Evolutionary conservation across 2,888 invertebrate species (phyloP).

Genomic region (Lobophora halterata): DNA sequence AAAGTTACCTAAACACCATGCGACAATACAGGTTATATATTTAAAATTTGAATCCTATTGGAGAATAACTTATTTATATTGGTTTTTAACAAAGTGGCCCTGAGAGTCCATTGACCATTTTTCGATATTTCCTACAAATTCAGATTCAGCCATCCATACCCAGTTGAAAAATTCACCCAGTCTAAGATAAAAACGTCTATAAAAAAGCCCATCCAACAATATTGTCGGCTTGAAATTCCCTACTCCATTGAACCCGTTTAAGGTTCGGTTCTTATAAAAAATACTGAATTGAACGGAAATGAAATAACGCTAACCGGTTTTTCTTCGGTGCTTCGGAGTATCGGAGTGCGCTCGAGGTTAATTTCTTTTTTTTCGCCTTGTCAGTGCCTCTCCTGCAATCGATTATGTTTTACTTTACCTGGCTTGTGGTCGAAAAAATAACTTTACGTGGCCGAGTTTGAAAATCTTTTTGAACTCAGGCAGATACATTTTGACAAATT

Average conservation of each 20-base stretch:
- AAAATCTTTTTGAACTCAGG: too few species aligned
- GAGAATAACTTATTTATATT: too few species aligned
- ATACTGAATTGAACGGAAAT: conserved; percentile 76
- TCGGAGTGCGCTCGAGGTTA: conserved; percentile 49
- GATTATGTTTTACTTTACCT: conserved; percentile 26
- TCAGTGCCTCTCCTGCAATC: conserved; percentile 35
- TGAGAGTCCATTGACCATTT: too few species aligned
- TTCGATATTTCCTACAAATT: too few species aligned
- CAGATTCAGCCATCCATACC: too few species aligned
- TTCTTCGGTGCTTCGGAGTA: conserved; percentile 55
- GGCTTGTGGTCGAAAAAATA: too few species aligned
- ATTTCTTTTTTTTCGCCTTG: conserved; percentile 54
- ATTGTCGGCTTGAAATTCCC: conserved; percentile 32
- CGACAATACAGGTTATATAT: background rate
- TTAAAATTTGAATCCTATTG: too few species aligned
- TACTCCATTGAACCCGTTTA: conserved; percentile 66
- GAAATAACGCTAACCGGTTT: conserved; percentile 76
- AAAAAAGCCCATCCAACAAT: conserved; percentile 28
- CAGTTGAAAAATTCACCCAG: background rate
- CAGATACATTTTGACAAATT: too few species aligned
- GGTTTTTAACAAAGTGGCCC: too few species aligned
- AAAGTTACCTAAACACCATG: background rate
- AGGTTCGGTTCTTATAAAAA: conserved; percentile 70
- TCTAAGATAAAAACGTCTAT: conserved; percentile 13
- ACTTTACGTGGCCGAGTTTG: too few species aligned